A percentile compares a stretch with the other conserved stretches of the same genome.
These are phyloP conservation scores for Typhlichthys subterraneus DNA, from an alignment of 2,797 vertebrate species.

Conservation along the genomic window DNA sequence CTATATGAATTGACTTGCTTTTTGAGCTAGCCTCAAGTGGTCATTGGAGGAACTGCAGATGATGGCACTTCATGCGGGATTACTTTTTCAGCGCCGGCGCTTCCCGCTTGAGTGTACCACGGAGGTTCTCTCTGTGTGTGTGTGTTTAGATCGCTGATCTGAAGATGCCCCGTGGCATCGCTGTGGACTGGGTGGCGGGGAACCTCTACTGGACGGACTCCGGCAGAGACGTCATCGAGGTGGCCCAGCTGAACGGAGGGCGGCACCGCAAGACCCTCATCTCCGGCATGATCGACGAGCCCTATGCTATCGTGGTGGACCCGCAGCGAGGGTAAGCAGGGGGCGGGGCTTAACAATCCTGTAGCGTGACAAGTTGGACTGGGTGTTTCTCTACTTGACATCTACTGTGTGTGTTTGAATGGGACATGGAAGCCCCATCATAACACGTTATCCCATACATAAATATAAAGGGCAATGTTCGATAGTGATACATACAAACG, in stretches of 20 bases:
- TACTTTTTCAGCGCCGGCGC: not conserved
- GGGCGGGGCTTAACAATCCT: not conserved
- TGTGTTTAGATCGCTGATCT: slow-evolving; percentile 86
- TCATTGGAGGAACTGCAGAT: no score
- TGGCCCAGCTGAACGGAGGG: slow-evolving; percentile 90
- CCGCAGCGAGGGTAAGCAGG: slow-evolving; percentile 85
- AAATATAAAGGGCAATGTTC: not conserved
- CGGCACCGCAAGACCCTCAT: slow-evolving; percentile 93
- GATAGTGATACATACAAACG: not conserved
- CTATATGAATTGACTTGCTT: no score
- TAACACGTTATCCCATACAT: no score
- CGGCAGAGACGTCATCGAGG: slow-evolving; percentile 92
- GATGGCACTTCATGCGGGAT: not conserved
- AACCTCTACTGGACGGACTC: slow-evolving; percentile 98
- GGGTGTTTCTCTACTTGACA: not conserved
- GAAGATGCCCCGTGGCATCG: slow-evolving; percentile 95
- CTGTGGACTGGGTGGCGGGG: slow-evolving; percentile 95
- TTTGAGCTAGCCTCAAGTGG: no score
- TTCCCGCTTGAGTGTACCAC: no score
- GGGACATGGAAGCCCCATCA: no score
- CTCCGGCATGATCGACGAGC: slow-evolving; percentile 96
- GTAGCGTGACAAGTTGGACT: not conserved
- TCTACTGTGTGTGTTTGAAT: not conserved
- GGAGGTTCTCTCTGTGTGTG: not conserved
- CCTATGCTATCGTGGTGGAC: slow-evolving; percentile 93